These are phyloP conservation scores for Eupsittula cactorum DNA, from an alignment of 2,113 vertebrate species.

Conservation along the genomic window DNA sequence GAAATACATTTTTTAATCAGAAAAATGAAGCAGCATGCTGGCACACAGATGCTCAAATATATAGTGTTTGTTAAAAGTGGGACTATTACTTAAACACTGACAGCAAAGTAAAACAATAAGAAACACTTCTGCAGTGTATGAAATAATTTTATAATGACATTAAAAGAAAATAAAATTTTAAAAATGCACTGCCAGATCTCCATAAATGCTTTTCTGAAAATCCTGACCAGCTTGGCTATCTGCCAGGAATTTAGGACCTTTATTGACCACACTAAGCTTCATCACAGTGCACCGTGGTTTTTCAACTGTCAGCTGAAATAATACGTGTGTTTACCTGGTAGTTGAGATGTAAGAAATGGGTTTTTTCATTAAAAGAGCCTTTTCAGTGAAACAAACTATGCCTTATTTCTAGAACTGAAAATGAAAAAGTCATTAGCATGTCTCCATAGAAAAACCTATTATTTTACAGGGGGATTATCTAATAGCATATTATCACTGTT, in stretches of 20 bases:
- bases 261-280: not conserved
- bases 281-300: accelerated
- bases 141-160: conserved; percentile 10
- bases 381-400: not conserved
- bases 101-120: not conserved
- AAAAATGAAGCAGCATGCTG: not conserved
- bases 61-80: not conserved
- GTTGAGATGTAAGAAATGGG: not conserved
- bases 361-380: not conserved
- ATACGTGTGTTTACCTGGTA: not conserved
- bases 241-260: not conserved
- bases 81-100: not conserved
- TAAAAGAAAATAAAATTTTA: not conserved
- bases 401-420: not conserved
- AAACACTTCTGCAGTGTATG: not conserved
- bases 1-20: not conserved
- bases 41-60: not conserved
- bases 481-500: not conserved
- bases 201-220: not conserved
- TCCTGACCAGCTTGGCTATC: not conserved
- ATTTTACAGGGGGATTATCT: not conserved
- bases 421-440: not conserved
- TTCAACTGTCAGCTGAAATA: not conserved
- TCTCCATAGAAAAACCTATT: not conserved
- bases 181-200: not conserved